Base-by-base conservation (phyloP, 2,888 invertebrate genomes). In the Ectemnius lituratus region DNA sequence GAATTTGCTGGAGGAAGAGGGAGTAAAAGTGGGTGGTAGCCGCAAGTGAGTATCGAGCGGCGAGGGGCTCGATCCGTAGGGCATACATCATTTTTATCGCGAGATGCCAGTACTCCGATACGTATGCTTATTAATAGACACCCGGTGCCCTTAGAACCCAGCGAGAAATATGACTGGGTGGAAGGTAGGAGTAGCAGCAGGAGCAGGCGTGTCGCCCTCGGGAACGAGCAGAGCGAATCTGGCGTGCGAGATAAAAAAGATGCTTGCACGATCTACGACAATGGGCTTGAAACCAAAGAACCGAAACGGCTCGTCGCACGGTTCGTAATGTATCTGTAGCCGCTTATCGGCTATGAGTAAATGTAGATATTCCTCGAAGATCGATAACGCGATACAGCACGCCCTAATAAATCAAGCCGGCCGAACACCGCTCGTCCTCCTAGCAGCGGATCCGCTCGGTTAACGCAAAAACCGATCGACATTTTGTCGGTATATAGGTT, bases 41-140 rank as follows among this genome's bases (percentile, higher is more conserved):
- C 37, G 37, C 37, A 37, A 37, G 37, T 37, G 37, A 37, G 37
- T 37, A 37, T 37, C 37, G 37, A 37, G 8, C 37, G 37, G 8
- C 1, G 64, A 56, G 62, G 56, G 8, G 37, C 37, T 37, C 37
- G 65, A 64, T 74, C 58, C 72, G 47, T 46, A 8, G 65, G 69
- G 63, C 75, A 82, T 85, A 81, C 79, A 84, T 85, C 84, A 86
- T 77, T 80, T 84, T 86, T 86, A 87, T 86, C 85, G 84, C 78
- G 68, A 63, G 78, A 75, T 80, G 59, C 79, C 84, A 85, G 81
- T 62, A 52, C 52, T 28, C 56, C 76, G 78, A 68, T 73, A 67
- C 76, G 68, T 64, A 78, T 70, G 77, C 82, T 83, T 85, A 84
- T 85, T 85, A 84, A 85, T 82, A 82, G 82, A 82, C 82, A 81